A percentile compares a stretch with the other conserved stretches of the same genome.
Conservation (phyloP, 53 echinoderm and acorn worm genomes). For the Astropecten irregularis region DNA sequence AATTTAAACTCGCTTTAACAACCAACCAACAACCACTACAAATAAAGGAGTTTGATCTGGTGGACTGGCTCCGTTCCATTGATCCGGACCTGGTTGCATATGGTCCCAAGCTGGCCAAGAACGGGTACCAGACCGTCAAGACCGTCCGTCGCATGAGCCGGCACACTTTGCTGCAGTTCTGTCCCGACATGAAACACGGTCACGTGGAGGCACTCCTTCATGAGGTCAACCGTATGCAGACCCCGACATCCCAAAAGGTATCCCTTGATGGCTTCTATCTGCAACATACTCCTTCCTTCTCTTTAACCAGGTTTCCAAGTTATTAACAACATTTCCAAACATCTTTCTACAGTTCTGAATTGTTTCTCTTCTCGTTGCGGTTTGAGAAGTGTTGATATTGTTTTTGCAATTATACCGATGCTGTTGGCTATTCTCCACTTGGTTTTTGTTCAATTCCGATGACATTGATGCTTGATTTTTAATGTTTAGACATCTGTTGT, state of each 20-base stretch:
- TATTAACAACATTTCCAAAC: background rate
- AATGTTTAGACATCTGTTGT: too few species aligned
- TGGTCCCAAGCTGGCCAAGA: slow-evolving; percentile 71
- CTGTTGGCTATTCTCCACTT: background rate
- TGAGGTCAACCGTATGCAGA: slow-evolving; percentile 83
- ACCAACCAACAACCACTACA: too few species aligned
- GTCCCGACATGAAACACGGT: slow-evolving; percentile 90
- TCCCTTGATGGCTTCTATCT: background rate
- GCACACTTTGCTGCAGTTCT: slow-evolving; percentile 65
- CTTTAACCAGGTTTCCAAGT: background rate
- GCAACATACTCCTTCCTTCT: too few species aligned
- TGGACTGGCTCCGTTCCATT: slow-evolving; percentile 79
- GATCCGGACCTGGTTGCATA: slow-evolving; percentile 84
- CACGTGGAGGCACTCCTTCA: slow-evolving; percentile 82
- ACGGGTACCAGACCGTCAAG: slow-evolving; percentile 88
- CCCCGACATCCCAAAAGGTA: slow-evolving; percentile 65
- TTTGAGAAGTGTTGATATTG: background rate
- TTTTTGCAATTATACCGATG: background rate
- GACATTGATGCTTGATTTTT: too few species aligned
- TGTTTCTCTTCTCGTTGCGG: background rate
- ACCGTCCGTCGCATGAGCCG: slow-evolving; percentile 76
- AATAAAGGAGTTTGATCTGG: slow-evolving; percentile 72
- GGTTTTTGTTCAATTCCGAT: background rate
- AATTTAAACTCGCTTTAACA: too few species aligned
- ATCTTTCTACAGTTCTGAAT: background rate